These are phyloP conservation scores for Brachynemurus nebulosus DNA, from an alignment of 2,888 invertebrate species.

Conservation along the genomic window DNA sequence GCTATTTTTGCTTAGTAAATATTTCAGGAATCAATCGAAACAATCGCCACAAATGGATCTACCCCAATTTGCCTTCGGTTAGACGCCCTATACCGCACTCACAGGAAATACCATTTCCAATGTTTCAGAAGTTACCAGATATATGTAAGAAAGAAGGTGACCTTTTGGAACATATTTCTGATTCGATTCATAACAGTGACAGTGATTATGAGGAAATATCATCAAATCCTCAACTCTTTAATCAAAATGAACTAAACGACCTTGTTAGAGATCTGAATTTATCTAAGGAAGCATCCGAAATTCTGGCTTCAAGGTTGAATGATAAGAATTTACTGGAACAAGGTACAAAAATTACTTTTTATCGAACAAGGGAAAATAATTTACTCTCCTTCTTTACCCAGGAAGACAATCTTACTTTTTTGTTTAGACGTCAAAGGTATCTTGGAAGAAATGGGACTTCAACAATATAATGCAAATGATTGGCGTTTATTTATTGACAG, in stretches of 20 bases:
- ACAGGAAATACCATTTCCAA: slow-evolving; percentile 12
- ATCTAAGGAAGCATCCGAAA: slow-evolving; percentile 17
- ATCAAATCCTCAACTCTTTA: slow-evolving; percentile 15
- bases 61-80: slow-evolving; percentile 11
- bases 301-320: slow-evolving; percentile 16
- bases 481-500: no score
- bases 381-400: not conserved
- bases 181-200: slow-evolving; percentile 5
- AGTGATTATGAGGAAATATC: slow-evolving; percentile 11
- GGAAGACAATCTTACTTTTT: not conserved
- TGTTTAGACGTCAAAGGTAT: not conserved
- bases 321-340: slow-evolving; percentile 13
- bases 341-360: slow-evolving; percentile 12
- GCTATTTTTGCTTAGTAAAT: not conserved
- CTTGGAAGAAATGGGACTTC: no score
- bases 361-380: not conserved
- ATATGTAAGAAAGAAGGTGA: no score
- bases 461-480: no score
- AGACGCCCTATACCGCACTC: no score
- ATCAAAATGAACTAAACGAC: slow-evolving; percentile 17
- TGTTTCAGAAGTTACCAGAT: slow-evolving; percentile 6
- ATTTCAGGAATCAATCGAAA: not conserved
- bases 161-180: not conserved
- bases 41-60: not conserved
- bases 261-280: slow-evolving; percentile 17